phyloP scores from a whole-genome alignment of 2,113 vertebrate species.

The Diphyllodes magnificus region DNA sequence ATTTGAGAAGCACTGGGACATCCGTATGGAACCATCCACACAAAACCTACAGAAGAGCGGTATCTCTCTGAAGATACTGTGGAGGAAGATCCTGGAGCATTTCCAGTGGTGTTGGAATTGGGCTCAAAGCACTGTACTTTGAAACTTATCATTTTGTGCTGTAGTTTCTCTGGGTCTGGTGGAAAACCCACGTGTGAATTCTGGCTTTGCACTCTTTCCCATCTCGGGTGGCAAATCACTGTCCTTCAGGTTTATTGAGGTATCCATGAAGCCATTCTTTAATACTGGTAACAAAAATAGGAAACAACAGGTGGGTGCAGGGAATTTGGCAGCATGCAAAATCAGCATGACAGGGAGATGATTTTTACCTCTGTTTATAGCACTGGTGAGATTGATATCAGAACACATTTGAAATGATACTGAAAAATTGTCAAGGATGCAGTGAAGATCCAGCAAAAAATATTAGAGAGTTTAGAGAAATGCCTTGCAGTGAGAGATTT shows the following conservation, averaged over 20 bases:
- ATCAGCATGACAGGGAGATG: not conserved
- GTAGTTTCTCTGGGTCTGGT: not conserved
- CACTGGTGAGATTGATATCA: not conserved
- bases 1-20: not conserved
- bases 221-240: not conserved
- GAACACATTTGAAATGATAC: conserved; percentile 18
- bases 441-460: conserved; percentile 12
- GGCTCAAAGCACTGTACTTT: not conserved
- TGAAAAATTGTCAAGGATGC: conserved; percentile 30
- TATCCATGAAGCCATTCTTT: not conserved
- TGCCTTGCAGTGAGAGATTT: conserved; percentile 20
- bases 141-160: not conserved
- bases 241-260: not conserved
- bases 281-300: not conserved
- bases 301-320: not conserved
- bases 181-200: not conserved
- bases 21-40: not conserved
- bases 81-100: not conserved
- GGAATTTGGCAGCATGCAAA: not conserved
- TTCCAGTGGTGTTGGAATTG: not conserved
- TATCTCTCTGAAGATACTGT: not conserved
- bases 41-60: not conserved
- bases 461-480: conserved; percentile 16
- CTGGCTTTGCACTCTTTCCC: not conserved
- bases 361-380: conserved; percentile 21